A percentile compares a stretch with the other conserved stretches of the same genome.
These are phyloP conservation scores for Neuroscelio doddi DNA, from an alignment of 2,888 invertebrate genomes.

Conservation along the genomic window DNA sequence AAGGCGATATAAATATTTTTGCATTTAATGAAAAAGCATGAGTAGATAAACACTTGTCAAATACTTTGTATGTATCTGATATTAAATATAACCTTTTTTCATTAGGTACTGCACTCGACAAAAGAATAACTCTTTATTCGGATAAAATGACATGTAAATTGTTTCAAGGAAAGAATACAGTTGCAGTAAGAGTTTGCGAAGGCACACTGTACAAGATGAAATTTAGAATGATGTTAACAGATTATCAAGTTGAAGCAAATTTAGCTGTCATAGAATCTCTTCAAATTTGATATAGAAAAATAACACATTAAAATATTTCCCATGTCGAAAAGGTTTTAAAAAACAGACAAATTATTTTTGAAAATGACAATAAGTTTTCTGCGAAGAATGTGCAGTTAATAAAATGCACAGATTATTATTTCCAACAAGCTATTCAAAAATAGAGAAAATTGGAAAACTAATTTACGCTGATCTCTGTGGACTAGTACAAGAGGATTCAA, in stretches of 20 bases:
- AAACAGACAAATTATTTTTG: constrained; percentile 7
- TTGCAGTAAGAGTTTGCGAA: constrained; percentile 17
- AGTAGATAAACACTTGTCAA: background rate
- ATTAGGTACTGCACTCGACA: constrained; percentile 14
- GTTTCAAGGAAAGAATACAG: background rate
- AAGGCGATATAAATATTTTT: background rate
- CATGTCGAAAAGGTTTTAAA: constrained; percentile 30
- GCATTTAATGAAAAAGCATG: background rate
- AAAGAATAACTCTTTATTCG: constrained; percentile 6
- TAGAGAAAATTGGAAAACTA: constrained; percentile 32
- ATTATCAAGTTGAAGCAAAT: background rate
- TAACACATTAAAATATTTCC: constrained; percentile 35
- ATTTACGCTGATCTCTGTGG: constrained; percentile 47
- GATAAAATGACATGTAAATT: constrained; percentile 4
- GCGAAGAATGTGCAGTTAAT: constrained; percentile 2
- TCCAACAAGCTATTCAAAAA: constrained; percentile 17
- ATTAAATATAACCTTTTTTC: constrained; percentile 16
- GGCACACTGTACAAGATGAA: constrained; percentile 13
- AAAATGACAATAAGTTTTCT: constrained; percentile 6
- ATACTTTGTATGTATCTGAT: constrained; percentile 13
- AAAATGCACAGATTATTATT: constrained; percentile 33
- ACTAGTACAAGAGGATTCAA: constrained; percentile 25
- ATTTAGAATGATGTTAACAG: constrained; percentile 4
- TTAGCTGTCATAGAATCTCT: constrained; percentile 12
- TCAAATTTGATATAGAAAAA: constrained; percentile 24